Base-by-base conservation (phyloP, 30 jellyfish, hydroid and myxozoan species). In the Clytia hemisphaerica region DNA sequence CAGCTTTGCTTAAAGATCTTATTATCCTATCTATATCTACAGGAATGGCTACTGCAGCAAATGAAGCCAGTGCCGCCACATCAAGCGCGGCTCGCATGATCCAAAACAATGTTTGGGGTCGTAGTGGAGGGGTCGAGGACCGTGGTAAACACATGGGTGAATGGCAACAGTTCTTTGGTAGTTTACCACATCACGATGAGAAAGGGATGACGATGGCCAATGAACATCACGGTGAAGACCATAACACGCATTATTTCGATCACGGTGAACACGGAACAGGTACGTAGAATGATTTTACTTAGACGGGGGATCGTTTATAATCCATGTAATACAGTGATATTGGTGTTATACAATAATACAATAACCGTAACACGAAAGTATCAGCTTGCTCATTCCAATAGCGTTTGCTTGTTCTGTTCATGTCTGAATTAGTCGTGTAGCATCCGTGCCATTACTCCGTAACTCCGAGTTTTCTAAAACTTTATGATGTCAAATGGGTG, bases 231-330 rank as follows among this genome's bases (percentile, higher is more conserved):
- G 70, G 70, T 22, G 70, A 57, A 57, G 70, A 57, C 30, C 70
- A 57, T 33, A 57, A 57, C 30, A 14, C 7, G 42, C 70, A 57
- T 57, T 57, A 57, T 57, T 57, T 57, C 30, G 70, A 57, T 30
- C 70, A 57, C 50, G 70, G 70, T 6, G 53, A 57, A n/a, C 70
- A 57, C 30, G 70, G 70, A 57, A 57, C 70, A 57, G 70, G 70
- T 57, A 57, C 15, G 33, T 57, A 1, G 14, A 22, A 31, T 24
- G 16, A 10, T 40, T 7, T n/a, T n/a, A n/a, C n/a, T n/a, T n/a
- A n/a, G n/a, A n/a, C n/a, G n/a, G n/a, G n/a, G n/a, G n/a, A n/a
- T n/a, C n/a, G n/a, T n/a, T n/a, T n/a, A n/a, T n/a, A n/a, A n/a
- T n/a, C n/a, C n/a, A n/a, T n/a, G n/a, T n/a, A n/a, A n/a, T n/a